phyloP scores from a whole-genome alignment of 2,888 invertebrate species.

The Branchinecta sandiegonensis region DNA sequence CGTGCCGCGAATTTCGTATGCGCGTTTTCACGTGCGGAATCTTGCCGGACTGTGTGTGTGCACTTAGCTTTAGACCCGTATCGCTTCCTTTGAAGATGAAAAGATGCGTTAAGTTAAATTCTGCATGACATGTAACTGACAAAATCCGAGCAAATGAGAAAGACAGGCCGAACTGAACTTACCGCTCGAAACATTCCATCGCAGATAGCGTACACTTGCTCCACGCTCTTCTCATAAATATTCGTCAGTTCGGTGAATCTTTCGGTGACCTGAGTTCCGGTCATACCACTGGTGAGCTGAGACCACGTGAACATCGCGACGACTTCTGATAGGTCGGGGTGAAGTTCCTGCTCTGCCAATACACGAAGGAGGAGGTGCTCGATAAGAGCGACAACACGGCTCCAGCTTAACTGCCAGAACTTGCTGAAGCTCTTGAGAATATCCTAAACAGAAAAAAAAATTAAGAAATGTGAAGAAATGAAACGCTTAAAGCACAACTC shows the following conservation, averaged over 20 bases:
- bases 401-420: slow-evolving; percentile 1
- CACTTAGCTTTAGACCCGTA: too few relatives aligned
- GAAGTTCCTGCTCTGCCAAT: not conserved
- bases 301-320: slow-evolving; percentile 12
- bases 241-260: not conserved
- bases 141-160: not conserved
- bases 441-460: not conserved
- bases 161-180: not conserved
- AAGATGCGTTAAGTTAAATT: too few relatives aligned
- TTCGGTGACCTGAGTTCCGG: not conserved
- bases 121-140: not conserved
- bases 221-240: not conserved
- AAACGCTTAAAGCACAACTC: too few relatives aligned
- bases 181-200: not conserved
- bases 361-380: not conserved
- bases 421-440: not conserved
- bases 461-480: not conserved
- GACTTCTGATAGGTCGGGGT: slow-evolving; percentile 6
- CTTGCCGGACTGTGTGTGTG: too few relatives aligned
- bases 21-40: too few relatives aligned
- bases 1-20: too few relatives aligned
- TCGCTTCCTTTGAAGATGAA: too few relatives aligned
- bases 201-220: slow-evolving; percentile 5
- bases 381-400: not conserved
- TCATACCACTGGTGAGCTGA: not conserved